Base-by-base conservation (phyloP, 53 echinoderm and acorn worm genomes). In the Hippasteria phrygiana region DNA sequence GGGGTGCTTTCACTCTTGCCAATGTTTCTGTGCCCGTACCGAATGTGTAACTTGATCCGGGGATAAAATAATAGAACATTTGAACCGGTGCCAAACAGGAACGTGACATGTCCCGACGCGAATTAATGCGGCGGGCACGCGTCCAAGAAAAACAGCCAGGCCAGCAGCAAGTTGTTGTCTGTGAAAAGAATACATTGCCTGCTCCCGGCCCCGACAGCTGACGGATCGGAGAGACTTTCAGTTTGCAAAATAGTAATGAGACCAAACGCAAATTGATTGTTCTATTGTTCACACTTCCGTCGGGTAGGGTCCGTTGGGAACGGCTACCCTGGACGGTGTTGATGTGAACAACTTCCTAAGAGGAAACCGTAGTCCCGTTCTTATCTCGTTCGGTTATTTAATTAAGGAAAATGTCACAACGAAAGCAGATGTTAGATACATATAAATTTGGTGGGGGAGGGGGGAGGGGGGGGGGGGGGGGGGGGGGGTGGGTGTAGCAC, bases 251-350 rank as follows among this genome's bases (percentile, higher is more conserved):
- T 54, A 54, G 20, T 54, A 3, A 59, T 26, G 7, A 1, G n/a
- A 20, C n/a, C 3, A 24, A 3, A 59, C n/a, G 26, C 1, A 59
- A 17, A 18, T 1, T 59, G 20, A 59, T 59, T 59, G 59, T 59
- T 59, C 26, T 24, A 12, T 59, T 59, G 59, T 59, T 59, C 59
- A 22, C 20, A 26, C 59, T 59, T 59, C 59, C 26, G 16, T 3
- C 6, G n/a, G 26, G n/a, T n/a, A 1, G 4, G 59, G n/a, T 59
- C 59, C 54, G 20, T 3, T 11, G 54, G 54, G 16, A 16, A 3
- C 18, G 18, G 54, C 54, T 54, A 54, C 54, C 54, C 59, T 59
- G 59, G 59, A 59, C 26, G 59, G 59, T 59, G 59, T 59, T 59
- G 59, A 59, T 59, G 7, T 59, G 59, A 5, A 59, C 59, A 59